Evolutionary conservation across 2,888 invertebrate species (phyloP), one percentile per base, ranked within the genome.

Genomic region (Brachyptera putata): DNA sequence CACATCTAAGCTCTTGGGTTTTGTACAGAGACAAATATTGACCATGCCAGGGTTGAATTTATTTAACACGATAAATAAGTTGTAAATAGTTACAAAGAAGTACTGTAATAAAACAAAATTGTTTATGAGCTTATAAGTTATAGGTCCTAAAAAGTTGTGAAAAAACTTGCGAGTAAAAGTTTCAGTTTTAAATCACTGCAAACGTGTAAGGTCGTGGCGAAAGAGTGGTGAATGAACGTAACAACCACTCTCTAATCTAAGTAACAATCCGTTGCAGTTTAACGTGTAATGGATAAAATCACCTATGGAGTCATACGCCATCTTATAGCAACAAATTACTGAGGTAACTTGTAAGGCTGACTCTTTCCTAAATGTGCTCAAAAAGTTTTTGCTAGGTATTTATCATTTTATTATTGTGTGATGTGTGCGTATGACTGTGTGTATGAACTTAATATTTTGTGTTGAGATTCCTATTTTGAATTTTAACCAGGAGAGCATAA

Each of bases 21-120:
- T n/a, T n/a, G n/a, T n/a, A n/a, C n/a, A n/a, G n/a, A n/a, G n/a
- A n/a, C n/a, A n/a, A n/a, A n/a, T n/a, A n/a, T n/a, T n/a, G n/a
- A n/a, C n/a, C n/a, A n/a, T n/a, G n/a, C n/a, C n/a, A n/a, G n/a
- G n/a, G n/a, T n/a, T n/a, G n/a, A n/a, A n/a, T n/a, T n/a, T n/a
- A n/a, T n/a, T n/a, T n/a, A n/a, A n/a, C n/a, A n/a, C n/a, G n/a
- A n/a, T n/a, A n/a, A n/a, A n/a, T n/a, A 1, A 65, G 68, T 36
- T 68, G 67, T 48, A 66, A 7, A 11, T 13, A 34, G 7, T 34
- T 34, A 11, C 34, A 34, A 34, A 34, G 34, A 34, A 34, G 13
- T 9, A 34, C 13, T 34, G 34, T 34, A 34, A 34, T 34, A 9
- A 11, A 11, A 37, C 39, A 37, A 37, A 14, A 11, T 37, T 37